phyloP scores from a whole-genome alignment of 2,888 invertebrate species.

The Ceriagrion tenellum region DNA sequence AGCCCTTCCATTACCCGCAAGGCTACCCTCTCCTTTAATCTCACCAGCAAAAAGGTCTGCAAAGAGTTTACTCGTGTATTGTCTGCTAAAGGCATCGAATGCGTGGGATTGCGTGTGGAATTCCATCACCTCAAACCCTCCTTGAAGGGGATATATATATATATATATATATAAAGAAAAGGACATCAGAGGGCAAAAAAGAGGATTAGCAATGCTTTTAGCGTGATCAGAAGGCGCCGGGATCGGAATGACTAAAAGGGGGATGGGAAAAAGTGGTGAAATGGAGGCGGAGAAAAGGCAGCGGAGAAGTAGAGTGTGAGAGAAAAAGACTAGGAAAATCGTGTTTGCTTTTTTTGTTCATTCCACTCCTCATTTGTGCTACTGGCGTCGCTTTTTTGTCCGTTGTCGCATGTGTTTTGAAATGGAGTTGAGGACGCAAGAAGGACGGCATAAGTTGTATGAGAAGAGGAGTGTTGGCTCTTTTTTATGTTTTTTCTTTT shows the following conservation, averaged over 20 bases:
- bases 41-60: slow-evolving; percentile 28
- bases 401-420: not conserved
- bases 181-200: slow-evolving; percentile 10
- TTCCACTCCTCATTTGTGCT: not conserved
- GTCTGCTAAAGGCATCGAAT: slow-evolving; percentile 28
- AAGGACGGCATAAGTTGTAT: not conserved
- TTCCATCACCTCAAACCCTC: not conserved
- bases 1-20: not conserved
- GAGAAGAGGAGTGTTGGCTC: not conserved
- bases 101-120: slow-evolving; percentile 31
- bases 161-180: not conserved
- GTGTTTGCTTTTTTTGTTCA: not conserved
- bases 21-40: not conserved
- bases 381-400: not conserved
- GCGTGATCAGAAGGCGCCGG: slow-evolving; percentile 23
- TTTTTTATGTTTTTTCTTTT: not conserved
- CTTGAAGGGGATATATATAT: not conserved
- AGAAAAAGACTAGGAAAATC: not conserved
- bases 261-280: not conserved
- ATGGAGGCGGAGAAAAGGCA: not conserved
- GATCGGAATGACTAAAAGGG: not conserved
- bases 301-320: not conserved
- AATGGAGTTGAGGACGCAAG: not conserved
- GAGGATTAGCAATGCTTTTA: slow-evolving; percentile 35
- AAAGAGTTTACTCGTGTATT: slow-evolving; percentile 49